Percentiles rank a stretch among this genome's conserved stretches.
Evolutionary conservation across 2,888 invertebrate genomes (phyloP).

Genomic region (Stenchaetothrips biformis): DNA sequence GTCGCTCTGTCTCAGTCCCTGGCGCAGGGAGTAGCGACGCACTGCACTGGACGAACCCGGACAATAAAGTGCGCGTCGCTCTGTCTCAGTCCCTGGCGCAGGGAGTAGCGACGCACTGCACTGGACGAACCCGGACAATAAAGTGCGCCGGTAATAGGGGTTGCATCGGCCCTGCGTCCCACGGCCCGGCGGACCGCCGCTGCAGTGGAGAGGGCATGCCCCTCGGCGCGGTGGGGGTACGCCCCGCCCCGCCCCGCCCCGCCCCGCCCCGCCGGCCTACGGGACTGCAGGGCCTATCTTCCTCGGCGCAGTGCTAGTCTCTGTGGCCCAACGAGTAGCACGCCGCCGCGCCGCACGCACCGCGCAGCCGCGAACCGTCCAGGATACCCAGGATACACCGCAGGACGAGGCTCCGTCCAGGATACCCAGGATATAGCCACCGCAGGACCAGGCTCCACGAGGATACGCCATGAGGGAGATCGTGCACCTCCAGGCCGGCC

Average conservation of each 20-base stretch:
- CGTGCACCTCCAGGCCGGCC: conserved; percentile 58
- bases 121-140: too few species aligned
- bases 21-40: too few species aligned
- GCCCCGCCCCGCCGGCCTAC: neutral
- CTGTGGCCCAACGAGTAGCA: neutral
- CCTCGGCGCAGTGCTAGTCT: neutral
- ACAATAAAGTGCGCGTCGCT: too few species aligned
- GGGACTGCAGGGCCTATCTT: neutral
- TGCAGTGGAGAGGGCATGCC: neutral
- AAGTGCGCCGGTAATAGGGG: too few species aligned
- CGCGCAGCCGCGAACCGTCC: neutral
- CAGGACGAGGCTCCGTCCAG: neutral
- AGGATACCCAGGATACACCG: neutral
- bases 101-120: too few species aligned
- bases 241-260: neutral
- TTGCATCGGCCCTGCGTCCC: neutral
- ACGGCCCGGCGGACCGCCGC: neutral
- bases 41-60: too few species aligned
- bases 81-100: too few species aligned
- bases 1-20: too few species aligned
- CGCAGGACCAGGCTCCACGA: neutral
- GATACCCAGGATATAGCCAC: neutral
- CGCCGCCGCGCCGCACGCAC: neutral
- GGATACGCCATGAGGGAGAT: conserved; percentile 53
- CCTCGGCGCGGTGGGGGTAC: neutral